A percentile compares a stretch with the other conserved stretches of the same genome.
phyloP scores from a whole-genome alignment of 2,797 vertebrate species.

The Hemibagrus guttatus region DNA sequence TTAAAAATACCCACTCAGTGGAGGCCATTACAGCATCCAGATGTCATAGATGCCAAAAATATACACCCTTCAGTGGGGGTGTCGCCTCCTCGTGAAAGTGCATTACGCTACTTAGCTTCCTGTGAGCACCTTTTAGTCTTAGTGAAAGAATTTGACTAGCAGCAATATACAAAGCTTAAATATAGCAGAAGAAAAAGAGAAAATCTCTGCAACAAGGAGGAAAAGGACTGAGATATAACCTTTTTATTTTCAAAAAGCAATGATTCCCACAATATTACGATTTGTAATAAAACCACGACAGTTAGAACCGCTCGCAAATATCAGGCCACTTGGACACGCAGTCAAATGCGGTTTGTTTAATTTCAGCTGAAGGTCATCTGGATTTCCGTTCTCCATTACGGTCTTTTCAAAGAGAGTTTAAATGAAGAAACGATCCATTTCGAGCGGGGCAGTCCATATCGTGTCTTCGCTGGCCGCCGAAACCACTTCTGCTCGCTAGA shows the following conservation, averaged over 20 bases:
- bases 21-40: constrained; percentile 58
- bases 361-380: constrained; percentile 32
- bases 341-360: constrained; percentile 8
- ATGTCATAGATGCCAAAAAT: constrained; percentile 45
- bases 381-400: not conserved
- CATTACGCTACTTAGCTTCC: constrained; percentile 64
- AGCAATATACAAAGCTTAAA: not conserved
- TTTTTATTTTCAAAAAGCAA: not conserved
- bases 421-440: constrained; percentile 12
- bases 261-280: constrained; percentile 17
- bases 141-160: constrained; percentile 19
- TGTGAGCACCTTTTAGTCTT: not conserved
- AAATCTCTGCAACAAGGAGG: too few species aligned
- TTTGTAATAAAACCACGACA: constrained; percentile 9
- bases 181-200: not conserved
- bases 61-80: constrained; percentile 46
- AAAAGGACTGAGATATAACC: not conserved
- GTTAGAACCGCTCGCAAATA: not conserved
- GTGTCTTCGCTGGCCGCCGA: not conserved
- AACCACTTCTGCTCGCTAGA: not conserved
- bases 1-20: constrained; percentile 57
- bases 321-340: not conserved
- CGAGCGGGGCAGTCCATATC: not conserved
- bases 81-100: constrained; percentile 54
- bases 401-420: constrained; percentile 10